These are phyloP conservation scores for Eurystomus glaucurus DNA, from an alignment of 2,797 vertebrate species.

Conservation along the genomic window DNA sequence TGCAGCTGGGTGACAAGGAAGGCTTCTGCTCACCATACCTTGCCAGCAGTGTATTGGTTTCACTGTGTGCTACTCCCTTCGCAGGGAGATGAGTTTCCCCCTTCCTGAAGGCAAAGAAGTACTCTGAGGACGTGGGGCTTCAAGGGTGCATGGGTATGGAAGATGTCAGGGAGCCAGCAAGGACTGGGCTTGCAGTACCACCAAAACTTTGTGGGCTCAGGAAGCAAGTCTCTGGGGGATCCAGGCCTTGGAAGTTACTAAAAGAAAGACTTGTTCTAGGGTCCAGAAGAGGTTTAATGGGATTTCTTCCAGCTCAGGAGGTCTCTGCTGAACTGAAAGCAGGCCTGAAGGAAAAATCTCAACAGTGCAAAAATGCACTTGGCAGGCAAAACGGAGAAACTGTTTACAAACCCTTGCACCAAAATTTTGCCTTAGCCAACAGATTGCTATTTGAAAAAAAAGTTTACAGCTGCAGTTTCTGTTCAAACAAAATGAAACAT, in stretches of 20 bases:
- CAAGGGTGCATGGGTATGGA: neutral
- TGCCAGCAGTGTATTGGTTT: neutral
- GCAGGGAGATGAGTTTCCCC: neutral
- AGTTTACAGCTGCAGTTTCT: neutral
- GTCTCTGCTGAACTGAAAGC: neutral
- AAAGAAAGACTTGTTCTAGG: neutral
- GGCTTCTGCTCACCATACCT: neutral
- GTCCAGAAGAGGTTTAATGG: neutral
- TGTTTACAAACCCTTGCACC: neutral
- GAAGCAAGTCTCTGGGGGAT: neutral
- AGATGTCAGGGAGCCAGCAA: neutral
- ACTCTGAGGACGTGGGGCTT: neutral
- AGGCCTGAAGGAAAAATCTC: neutral
- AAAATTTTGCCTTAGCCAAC: neutral
- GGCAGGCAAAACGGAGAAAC: neutral
- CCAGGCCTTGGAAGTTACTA: neutral
- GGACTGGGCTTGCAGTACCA: neutral
- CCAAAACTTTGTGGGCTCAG: neutral
- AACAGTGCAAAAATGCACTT: neutral
- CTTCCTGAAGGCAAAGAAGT: neutral
- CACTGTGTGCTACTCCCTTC: neutral
- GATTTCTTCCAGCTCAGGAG: neutral
- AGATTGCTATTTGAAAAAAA: neutral
- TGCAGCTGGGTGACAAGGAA: neutral
- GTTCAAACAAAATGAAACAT: neutral